phyloP scores from a whole-genome alignment of 2,113 vertebrate genomes.

The Trematomus loennbergii region DNA sequence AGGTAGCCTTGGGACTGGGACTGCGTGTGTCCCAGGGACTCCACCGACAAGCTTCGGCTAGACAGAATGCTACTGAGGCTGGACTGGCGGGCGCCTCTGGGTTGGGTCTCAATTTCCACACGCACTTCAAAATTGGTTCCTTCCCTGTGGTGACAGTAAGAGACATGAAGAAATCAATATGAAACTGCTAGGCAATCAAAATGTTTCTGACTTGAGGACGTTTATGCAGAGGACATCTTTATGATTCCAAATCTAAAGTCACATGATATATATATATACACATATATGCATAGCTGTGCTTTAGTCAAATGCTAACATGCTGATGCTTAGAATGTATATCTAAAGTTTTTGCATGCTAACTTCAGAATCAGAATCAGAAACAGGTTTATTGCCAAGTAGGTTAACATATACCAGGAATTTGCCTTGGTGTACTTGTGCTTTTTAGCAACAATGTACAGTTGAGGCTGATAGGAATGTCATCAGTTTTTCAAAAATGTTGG shows the following conservation, averaged over 20 bases:
- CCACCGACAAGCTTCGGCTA: constrained; percentile 85
- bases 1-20: constrained; percentile 80
- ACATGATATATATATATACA: background rate
- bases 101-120: constrained; percentile 87
- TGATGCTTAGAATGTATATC: background rate
- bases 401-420: too few species aligned
- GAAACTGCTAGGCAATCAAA: background rate
- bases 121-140: constrained; percentile 87
- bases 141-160: constrained; percentile 74
- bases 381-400: too few species aligned
- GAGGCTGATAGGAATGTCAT: background rate
- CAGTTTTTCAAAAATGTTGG: background rate
- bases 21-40: constrained; percentile 82
- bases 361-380: too few species aligned
- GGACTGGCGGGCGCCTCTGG: constrained; percentile 76
- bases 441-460: background rate
- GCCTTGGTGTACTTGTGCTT: too few species aligned
- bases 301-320: too few species aligned
- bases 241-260: too few species aligned
- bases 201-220: background rate
- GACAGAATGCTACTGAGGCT: constrained; percentile 87
- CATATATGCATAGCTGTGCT: too few species aligned
- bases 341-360: too few species aligned
- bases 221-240: background rate
- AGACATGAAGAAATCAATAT: background rate